Evolutionary conservation across 2,888 invertebrate genomes (phyloP), one percentile per base, ranked within the genome.

Genomic region (Calliscelio sp.): DNA sequence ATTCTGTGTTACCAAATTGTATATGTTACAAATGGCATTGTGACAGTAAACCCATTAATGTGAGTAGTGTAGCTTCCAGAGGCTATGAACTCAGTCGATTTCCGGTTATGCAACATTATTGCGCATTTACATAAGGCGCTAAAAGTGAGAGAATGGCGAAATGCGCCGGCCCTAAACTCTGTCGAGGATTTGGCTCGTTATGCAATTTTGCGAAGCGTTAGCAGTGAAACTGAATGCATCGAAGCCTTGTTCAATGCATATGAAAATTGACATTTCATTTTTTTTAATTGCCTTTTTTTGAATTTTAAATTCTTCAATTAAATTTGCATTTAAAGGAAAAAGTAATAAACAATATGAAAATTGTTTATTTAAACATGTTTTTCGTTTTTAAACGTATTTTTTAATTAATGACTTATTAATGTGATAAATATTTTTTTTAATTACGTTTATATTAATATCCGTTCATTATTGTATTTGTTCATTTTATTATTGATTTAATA

Each of bases 31-130:
- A 81, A 63, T 78, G 44, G 32, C 74, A 78, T 78, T 84, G 68
- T 75, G 55, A 66, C 74, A 32, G 32, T 79, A 85, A 82, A 59
- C 81, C 55, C 11, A 61, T 85, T 85, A 81, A 73, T 41, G 66
- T 59, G 35, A 51, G 49, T 14, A 71, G 35, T 51, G 32, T 70
- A 46, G 61, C 61, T 25, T n/a, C 28, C 25, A 46, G 70, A 79
- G 74, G 81, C 81, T 85, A 81, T 85, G 81, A 85, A 85, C 85
- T 63, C 74, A 53, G 75, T 79, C 55, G 65, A 82, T 73, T 85
- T 82, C 82, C 79, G 70, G 44, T 85, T 85, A 79, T 65, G 85
- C 74, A 85, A 85, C 79, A 70, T 61, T 78, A 68, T 85, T 82
- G 80, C 82, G 85, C 80, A 85, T 85, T 82, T 74, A 59, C 81